Conservation (phyloP, 2,888 invertebrate species). For the Merodon equestris region DNA sequence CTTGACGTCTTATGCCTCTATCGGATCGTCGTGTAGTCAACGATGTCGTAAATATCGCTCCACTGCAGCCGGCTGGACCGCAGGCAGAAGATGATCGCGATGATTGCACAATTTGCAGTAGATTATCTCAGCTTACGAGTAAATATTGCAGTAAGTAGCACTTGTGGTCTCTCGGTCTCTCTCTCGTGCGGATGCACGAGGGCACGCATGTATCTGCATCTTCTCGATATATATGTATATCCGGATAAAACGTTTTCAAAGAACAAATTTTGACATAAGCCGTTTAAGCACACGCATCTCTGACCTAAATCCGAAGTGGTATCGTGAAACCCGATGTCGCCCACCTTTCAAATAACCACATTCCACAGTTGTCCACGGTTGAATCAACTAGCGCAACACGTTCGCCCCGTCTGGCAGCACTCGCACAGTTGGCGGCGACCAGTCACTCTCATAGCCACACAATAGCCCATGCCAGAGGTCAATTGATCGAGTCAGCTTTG, state of each 20-base stretch:
- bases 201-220: conserved; percentile 52
- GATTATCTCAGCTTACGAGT: conserved; percentile 56
- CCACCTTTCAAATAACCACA: conserved; percentile 58
- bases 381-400: background rate
- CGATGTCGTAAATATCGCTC: no score
- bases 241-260: background rate
- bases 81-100: conserved; percentile 61
- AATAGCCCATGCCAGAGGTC: conserved; percentile 73
- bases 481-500: conserved; percentile 79
- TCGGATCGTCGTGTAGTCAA: conserved; percentile 71
- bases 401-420: conserved; percentile 31
- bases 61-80: conserved; percentile 49
- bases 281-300: conserved; percentile 25
- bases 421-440: background rate
- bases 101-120: conserved; percentile 67
- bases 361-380: conserved; percentile 1
- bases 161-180: conserved; percentile 37
- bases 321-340: conserved; percentile 34
- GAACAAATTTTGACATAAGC: conserved; percentile 19
- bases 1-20: conserved; percentile 70
- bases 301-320: conserved; percentile 24
- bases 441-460: conserved; percentile 49
- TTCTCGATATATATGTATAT: conserved; percentile 3
- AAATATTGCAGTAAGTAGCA: conserved; percentile 49
- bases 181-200: conserved; percentile 31